phyloP scores from a whole-genome alignment of 2,888 invertebrate genomes.

The Hartigia nigra region DNA sequence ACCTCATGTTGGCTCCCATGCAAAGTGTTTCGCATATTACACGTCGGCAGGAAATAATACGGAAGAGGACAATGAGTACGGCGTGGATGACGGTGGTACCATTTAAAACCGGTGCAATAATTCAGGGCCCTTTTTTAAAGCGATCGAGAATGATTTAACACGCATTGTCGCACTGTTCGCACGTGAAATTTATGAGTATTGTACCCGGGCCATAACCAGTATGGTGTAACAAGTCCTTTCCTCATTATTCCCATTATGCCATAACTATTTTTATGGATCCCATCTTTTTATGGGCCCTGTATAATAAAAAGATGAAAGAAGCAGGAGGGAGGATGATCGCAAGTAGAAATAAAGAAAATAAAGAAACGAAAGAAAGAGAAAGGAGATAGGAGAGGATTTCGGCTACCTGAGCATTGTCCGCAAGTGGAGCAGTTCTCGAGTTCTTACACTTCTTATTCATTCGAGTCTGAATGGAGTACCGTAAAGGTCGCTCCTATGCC shows the following conservation, averaged over 20 bases:
- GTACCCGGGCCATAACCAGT: conserved; percentile 33
- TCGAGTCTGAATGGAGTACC: conserved; percentile 46
- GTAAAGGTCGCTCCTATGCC: conserved; percentile 33
- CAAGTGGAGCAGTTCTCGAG: conserved; percentile 54
- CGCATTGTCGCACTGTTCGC: conserved; percentile 51
- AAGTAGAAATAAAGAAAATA: conserved; percentile 9
- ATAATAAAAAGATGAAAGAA: not conserved
- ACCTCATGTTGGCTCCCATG: not conserved
- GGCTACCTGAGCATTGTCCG: conserved; percentile 52
- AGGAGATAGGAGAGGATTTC: conserved; percentile 19
- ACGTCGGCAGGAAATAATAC: not conserved
- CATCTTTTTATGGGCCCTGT: conserved; percentile 32
- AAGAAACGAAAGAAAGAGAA: conserved; percentile 14
- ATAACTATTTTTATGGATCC: conserved; percentile 50
- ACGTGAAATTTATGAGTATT: conserved; percentile 47
- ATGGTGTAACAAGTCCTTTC: conserved; percentile 42
- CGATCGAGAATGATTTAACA: conserved; percentile 52
- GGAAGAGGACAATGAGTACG: not conserved
- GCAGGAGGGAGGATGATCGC: conserved; percentile 4
- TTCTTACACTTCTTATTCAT: conserved; percentile 51
- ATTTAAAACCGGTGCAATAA: conserved; percentile 36
- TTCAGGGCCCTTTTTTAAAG: conserved; percentile 40
- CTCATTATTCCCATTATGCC: conserved; percentile 52
- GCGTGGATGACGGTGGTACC: conserved; percentile 1
- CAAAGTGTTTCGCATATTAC: not conserved